A percentile compares a stretch with the other conserved stretches of the same genome.
These are phyloP conservation scores for Drosophila neoperkinsi DNA, from an alignment of 2,888 invertebrate genomes.

Conservation along the genomic window DNA sequence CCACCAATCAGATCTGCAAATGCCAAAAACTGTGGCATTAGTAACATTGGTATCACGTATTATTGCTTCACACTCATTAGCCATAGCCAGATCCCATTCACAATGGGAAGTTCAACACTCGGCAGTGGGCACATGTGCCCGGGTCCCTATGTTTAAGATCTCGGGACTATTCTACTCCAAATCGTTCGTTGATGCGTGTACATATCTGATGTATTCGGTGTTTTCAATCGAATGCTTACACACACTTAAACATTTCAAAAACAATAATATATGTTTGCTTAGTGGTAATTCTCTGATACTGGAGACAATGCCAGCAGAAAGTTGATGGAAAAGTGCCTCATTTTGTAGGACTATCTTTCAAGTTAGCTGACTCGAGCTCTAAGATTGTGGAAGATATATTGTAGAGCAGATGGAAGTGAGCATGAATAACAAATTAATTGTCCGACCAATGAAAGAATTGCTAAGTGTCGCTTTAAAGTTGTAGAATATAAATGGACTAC, in stretches of 20 bases:
- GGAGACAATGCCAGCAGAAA: neutral
- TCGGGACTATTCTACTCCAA: slow-evolving; percentile 9
- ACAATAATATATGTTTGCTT: no score
- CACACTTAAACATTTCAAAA: slow-evolving; percentile 13
- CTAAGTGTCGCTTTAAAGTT: neutral
- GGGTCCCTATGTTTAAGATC: neutral
- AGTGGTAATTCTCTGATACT: neutral
- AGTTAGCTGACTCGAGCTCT: neutral
- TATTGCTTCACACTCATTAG: slow-evolving; percentile 4
- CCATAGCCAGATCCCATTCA: neutral
- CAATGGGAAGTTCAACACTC: neutral
- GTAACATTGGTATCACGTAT: slow-evolving; percentile 8
- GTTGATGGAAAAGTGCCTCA: neutral
- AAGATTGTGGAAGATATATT: neutral
- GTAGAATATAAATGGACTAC: no score
- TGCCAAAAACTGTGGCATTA: slow-evolving; percentile 24
- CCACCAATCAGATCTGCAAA: slow-evolving; percentile 21
- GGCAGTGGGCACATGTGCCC: slow-evolving; percentile 23
- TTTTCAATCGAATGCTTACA: slow-evolving; percentile 60
- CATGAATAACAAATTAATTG: neutral
- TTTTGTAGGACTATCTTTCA: neutral
- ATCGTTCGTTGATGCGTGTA: neutral
- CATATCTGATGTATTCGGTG: slow-evolving; percentile 34
- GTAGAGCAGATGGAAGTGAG: neutral
- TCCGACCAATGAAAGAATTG: neutral